Evolutionary conservation across 2,113 vertebrate genomes (phyloP).

Genomic region (Aleadryas rufinucha): DNA sequence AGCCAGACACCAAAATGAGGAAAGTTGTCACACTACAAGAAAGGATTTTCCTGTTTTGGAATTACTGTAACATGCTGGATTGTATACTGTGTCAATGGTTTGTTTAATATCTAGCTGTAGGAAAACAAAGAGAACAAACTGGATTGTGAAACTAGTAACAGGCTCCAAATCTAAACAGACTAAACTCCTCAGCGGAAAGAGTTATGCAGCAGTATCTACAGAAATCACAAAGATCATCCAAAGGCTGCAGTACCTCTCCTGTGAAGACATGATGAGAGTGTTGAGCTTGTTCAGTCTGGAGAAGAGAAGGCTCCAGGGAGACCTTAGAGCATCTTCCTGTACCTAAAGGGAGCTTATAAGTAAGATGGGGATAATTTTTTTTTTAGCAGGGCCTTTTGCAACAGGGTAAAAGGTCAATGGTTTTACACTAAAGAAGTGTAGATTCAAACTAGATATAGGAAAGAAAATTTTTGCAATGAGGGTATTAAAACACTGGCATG

Average conservation of each 20-base stretch:
- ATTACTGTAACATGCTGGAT: background rate
- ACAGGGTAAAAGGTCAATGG: background rate
- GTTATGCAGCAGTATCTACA: background rate
- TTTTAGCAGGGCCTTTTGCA: background rate
- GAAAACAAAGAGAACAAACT: background rate
- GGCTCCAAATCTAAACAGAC: background rate
- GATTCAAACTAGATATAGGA: background rate
- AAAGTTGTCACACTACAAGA: background rate
- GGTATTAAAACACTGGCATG: background rate
- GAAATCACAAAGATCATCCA: background rate
- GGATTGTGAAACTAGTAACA: background rate
- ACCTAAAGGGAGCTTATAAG: background rate
- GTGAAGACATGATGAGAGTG: background rate
- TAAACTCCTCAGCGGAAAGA: background rate
- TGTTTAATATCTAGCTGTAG: background rate
- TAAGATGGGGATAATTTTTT: background rate
- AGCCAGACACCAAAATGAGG: conserved; percentile 25
- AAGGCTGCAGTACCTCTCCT: background rate
- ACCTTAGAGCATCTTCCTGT: background rate
- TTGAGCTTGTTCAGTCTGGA: background rate
- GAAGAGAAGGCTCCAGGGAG: background rate
- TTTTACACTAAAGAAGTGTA: background rate
- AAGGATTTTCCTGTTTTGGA: conserved; percentile 7
- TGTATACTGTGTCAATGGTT: background rate
- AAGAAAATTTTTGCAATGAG: background rate